These are phyloP conservation scores for Caenorhabditis sp. DNA, from an alignment of 2,888 invertebrate species.

Conservation along the genomic window DNA sequence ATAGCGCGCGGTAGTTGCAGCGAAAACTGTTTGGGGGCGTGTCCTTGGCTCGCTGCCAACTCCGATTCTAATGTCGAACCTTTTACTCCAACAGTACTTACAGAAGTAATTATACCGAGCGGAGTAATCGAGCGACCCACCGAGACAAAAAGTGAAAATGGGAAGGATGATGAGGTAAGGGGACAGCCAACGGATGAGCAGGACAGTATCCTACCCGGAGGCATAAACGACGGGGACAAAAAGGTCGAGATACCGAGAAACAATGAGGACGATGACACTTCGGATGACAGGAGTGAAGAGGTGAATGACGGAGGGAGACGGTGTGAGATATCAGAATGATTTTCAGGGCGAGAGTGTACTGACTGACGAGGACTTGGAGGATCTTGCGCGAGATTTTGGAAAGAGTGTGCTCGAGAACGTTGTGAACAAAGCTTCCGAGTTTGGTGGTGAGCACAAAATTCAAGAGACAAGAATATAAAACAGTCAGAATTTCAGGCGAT, in stretches of 20 bases:
- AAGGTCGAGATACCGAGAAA: too few relatives aligned
- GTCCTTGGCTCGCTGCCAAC: too few relatives aligned
- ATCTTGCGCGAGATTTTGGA: conserved; percentile 10
- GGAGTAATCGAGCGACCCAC: conserved; percentile 13
- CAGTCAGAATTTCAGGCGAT: not conserved
- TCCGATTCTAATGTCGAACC: too few relatives aligned
- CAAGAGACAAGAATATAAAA: too few relatives aligned
- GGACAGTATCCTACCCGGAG: too few relatives aligned
- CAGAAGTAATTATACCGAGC: conserved; percentile 30
- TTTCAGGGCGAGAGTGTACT: conserved; percentile 1
- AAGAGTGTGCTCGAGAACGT: conserved; percentile 18
- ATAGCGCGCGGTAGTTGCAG: too few relatives aligned
- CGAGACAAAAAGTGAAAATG: too few relatives aligned
- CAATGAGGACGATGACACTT: conserved; percentile 8
- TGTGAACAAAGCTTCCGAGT: conserved; percentile 24
- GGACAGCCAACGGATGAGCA: conserved; percentile 13
- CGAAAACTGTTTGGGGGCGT: too few relatives aligned
- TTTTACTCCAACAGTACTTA: too few relatives aligned
- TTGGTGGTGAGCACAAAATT: conserved; percentile 11
- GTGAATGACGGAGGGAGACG: not conserved
- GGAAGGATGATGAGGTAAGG: conserved; percentile 6
- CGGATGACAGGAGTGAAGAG: conserved; percentile 1
- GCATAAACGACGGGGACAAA: not conserved
- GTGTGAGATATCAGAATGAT: not conserved
- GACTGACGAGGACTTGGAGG: conserved; percentile 1